Percentiles rank a stretch among this genome's conserved stretches.
Conservation (phyloP, 2,888 invertebrate genomes). For the Drosophila barbarae region DNA sequence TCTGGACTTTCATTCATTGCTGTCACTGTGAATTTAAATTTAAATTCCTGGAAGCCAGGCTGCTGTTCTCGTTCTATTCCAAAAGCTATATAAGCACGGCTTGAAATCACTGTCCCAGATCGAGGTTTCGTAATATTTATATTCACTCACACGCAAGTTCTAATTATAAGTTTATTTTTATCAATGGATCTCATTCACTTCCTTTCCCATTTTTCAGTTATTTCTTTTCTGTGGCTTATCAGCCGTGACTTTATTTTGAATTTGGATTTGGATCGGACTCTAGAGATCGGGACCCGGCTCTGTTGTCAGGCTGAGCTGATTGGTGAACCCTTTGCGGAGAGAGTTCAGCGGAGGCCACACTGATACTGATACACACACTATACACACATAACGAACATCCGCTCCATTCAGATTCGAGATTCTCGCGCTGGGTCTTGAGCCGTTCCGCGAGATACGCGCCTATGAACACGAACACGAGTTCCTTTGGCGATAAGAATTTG, state of each 20-base stretch:
- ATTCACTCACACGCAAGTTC: constrained; percentile 16
- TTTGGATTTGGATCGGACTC: constrained; percentile 33
- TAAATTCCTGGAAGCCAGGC: constrained; percentile 6
- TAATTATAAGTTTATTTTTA: constrained; percentile 18
- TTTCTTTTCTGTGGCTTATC: constrained; percentile 25
- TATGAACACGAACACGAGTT: constrained; percentile 64
- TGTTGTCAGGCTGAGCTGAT: constrained; percentile 38
- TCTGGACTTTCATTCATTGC: constrained; percentile 9
- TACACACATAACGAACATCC: constrained; percentile 59
- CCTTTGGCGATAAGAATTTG: constrained; percentile 78
- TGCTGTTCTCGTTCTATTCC: constrained; percentile 36
- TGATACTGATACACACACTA: constrained; percentile 37
- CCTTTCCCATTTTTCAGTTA: constrained; percentile 13
- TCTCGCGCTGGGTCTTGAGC: constrained; percentile 36
- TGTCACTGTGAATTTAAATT: constrained; percentile 2
- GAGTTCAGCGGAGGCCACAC: constrained; percentile 69
- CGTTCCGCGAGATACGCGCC: constrained; percentile 55
- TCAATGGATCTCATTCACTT: constrained; percentile 41
- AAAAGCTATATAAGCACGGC: constrained; percentile 7
- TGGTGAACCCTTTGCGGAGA: constrained; percentile 61
- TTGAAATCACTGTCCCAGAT: constrained; percentile 9
- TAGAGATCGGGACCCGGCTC: constrained; percentile 19
- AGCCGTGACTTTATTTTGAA: constrained; percentile 20
- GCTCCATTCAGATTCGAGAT: constrained; percentile 71
- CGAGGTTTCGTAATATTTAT: constrained; percentile 15